Base-by-base conservation (phyloP, 2,113 vertebrate species). In the Lepus americanus region DNA sequence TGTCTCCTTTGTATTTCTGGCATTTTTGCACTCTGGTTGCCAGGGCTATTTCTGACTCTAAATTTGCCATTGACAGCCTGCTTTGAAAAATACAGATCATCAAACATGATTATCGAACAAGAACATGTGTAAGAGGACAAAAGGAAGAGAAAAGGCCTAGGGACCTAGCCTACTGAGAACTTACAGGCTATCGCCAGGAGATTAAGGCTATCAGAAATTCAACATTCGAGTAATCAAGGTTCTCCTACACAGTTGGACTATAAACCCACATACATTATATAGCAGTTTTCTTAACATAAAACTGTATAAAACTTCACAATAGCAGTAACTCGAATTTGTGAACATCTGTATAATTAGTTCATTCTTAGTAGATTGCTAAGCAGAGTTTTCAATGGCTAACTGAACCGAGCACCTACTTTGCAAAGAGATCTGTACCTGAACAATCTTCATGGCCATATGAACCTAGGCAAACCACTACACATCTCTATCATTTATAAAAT, bases 281-380 rank as follows among this genome's bases (percentile, higher is more conserved):
- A 12, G 69, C 49, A 72, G 87, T 89, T 74, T 74, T 84, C 53
- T 29, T 39, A 69, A 92, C 9, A 72, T 44, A 91, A 87, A 91
- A 70, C 55, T 81, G 22, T 76, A 59, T 69, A 36, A 69, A 93
- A 78, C 29, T 89, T 33, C 23, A 22, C 44, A n/a, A 84, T 19
- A 77, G 33, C 44, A 89, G 39, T 49, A 10, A 78, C 25, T 64
- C 33, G 44, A 16, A 31, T 82, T 53, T 95, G 67, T 49, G 59
- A 63, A 82, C 14, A 51, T 77, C 70, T 59, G 19, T n/a, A 77
- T 6, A 70, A 25, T 27, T 82, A 82, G 70, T 25, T 31, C 61
- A 44, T 44, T 8, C 44, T 44, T 61, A 51, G 31, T 76, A 53
- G 22, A 70, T 23, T 87, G 64, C 8, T 20, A 61, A 87, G 25